Base-by-base conservation (phyloP, 2,113 vertebrate genomes). In the Cebidichthys violaceus region DNA sequence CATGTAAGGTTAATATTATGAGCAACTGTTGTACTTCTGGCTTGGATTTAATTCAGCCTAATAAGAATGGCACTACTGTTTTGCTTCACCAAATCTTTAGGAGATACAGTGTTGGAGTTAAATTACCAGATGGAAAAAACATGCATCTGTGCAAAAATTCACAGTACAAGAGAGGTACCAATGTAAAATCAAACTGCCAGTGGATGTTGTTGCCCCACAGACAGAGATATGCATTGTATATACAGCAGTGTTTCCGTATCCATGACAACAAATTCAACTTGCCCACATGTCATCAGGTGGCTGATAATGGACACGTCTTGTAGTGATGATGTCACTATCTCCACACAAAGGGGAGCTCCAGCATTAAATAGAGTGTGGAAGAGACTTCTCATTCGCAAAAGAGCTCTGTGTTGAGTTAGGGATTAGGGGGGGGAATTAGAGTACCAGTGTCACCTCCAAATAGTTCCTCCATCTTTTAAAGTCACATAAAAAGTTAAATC, bases 361-460 rank as follows among this genome's bases (percentile, higher is more conserved):
- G 82, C 75, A 78, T 86, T 86, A 89, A 84, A 77, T 50, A 54
- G 77, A 81, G 86, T 66, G 78, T 86, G 75, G 88, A 90, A 82
- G 86, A 92, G 76, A 71, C 57, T 74, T 86, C 78, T 89, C 90
- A 86, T 87, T 92, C 24, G 75, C 83, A 82, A 74, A 82, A 88
- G 79, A 88, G 79, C 79, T 86, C 89, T 86, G 87, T 92, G 91
- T 94, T 93, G 89, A 91, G 78, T 90, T 90, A 84, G 59, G 92
- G 88, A 93, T 94, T 92, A 91, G n/a, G 75, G 70, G 31, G 33
- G 66, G 75, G 87, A 94, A 95, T 95, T 94, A 94, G 77, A 91
- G 93, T 92, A 14, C 7, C 81, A 92, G 90, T 88, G 92, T 92
- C 92, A 95, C 90, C 94, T 95, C 94, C 55, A 91, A 88, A 95